Conservation (phyloP, 1,140 invertebrate genomes). For the Phocides pigmalion region DNA sequence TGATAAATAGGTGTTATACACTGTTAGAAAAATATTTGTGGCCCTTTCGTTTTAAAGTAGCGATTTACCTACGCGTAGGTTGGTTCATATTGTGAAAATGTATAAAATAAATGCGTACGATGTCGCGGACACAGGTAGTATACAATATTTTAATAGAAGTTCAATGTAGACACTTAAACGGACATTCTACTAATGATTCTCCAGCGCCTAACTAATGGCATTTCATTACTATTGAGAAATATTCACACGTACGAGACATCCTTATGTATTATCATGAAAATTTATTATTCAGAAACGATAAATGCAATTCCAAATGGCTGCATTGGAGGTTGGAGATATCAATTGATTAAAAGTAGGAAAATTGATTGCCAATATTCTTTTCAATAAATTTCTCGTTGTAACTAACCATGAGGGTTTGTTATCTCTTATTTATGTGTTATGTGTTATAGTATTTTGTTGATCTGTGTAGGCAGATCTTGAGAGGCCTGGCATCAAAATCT, state of each 20-base stretch:
- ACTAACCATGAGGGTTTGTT: too few species aligned
- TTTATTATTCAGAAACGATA: slow-evolving; percentile 16
- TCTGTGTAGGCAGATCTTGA: too few species aligned
- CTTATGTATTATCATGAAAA: slow-evolving; percentile 14
- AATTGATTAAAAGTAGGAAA: not conserved
- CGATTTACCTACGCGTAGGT: too few species aligned
- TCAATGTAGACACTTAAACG: not conserved
- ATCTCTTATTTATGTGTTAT: too few species aligned
- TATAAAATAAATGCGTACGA: too few species aligned
- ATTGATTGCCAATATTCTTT: not conserved
- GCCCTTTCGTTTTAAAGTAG: too few species aligned
- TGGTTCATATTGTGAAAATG: too few species aligned
- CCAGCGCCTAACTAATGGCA: not conserved
- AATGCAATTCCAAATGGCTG: slow-evolving; percentile 6
- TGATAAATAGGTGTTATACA: too few species aligned
- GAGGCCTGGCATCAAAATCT: too few species aligned
- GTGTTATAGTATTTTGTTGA: too few species aligned
- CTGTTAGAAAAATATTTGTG: too few species aligned
- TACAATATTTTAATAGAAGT: not conserved
- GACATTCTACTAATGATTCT: slow-evolving; percentile 13
- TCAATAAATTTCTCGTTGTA: not conserved
- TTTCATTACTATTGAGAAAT: slow-evolving; percentile 19
- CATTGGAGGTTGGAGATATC: slow-evolving; percentile 7
- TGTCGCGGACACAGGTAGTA: too few species aligned
- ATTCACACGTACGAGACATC: slow-evolving; percentile 18